Percentiles rank a stretch among this genome's conserved stretches.
Conservation (phyloP, 2,888 invertebrate species). For the Trisateles emortualis region DNA sequence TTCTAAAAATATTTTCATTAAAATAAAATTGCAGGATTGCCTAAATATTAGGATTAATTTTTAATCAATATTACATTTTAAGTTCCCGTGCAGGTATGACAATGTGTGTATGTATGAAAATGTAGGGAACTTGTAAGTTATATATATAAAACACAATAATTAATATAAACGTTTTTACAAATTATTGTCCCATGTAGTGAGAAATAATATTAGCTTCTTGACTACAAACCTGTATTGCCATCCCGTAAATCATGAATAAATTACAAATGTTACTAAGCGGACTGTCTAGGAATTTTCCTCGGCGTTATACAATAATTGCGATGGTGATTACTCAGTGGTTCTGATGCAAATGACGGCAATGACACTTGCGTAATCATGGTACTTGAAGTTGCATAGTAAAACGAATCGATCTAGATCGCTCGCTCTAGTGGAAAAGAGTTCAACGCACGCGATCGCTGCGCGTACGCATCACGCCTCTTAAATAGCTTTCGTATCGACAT, state of each 20-base stretch:
- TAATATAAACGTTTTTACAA: too few relatives aligned
- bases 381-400: constrained; percentile 48
- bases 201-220: too few relatives aligned
- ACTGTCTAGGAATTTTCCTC: constrained; percentile 58
- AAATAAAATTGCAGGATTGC: too few relatives aligned
- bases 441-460: constrained; percentile 58
- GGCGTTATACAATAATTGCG: constrained; percentile 73
- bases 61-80: too few relatives aligned
- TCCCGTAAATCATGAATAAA: constrained; percentile 22
- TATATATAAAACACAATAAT: too few relatives aligned
- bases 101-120: too few relatives aligned
- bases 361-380: constrained; percentile 71
- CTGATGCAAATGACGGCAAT: constrained; percentile 77
- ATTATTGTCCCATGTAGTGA: too few relatives aligned
- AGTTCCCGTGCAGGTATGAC: too few relatives aligned
- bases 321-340: constrained; percentile 58
- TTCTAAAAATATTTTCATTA: too few relatives aligned
- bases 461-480: constrained; percentile 36
- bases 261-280: constrained; percentile 27
- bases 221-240: constrained; percentile 11
- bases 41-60: too few relatives aligned
- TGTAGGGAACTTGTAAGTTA: too few relatives aligned
- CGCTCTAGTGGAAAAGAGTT: constrained; percentile 60
- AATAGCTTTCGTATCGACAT: constrained; percentile 41
- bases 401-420: constrained; percentile 57